phyloP scores from a whole-genome alignment of 2,113 vertebrate genomes.

The Columba livia region DNA sequence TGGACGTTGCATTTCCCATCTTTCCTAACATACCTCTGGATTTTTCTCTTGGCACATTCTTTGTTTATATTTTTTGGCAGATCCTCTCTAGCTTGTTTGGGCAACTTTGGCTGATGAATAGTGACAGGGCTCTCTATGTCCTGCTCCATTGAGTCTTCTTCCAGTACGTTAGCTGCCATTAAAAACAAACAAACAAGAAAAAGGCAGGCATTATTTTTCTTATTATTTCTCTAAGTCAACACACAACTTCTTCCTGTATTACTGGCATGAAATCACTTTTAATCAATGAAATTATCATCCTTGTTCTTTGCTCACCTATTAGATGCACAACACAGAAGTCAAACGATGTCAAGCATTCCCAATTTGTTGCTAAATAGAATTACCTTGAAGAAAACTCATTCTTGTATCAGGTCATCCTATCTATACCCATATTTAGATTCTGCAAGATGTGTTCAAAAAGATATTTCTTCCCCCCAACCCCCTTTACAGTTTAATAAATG shows the following conservation, averaged over 20 bases:
- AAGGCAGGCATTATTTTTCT: constrained; percentile 36
- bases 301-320: not conserved
- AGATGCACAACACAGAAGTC: not conserved
- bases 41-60: constrained; percentile 82
- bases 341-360: not conserved
- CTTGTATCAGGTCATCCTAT: not conserved
- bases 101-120: constrained; percentile 87
- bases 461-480: not conserved
- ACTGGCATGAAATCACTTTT: not conserved
- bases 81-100: constrained; percentile 90
- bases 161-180: constrained; percentile 83
- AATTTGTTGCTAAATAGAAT: not conserved
- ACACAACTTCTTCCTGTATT: not conserved
- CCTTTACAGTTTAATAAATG: constrained; percentile 10
- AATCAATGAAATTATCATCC: not conserved
- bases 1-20: constrained; percentile 99
- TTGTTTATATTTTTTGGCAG: constrained; percentile 84
- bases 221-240: not conserved
- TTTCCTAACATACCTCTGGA: constrained; percentile 96
- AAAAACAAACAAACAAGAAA: constrained; percentile 54
- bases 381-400: not conserved
- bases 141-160: constrained; percentile 93
- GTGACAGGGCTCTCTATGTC: constrained; percentile 94
- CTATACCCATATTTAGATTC: not conserved
- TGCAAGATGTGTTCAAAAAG: not conserved